phyloP scores from a whole-genome alignment of 1,140 invertebrate genomes.

The Polypedilum pembai region DNA sequence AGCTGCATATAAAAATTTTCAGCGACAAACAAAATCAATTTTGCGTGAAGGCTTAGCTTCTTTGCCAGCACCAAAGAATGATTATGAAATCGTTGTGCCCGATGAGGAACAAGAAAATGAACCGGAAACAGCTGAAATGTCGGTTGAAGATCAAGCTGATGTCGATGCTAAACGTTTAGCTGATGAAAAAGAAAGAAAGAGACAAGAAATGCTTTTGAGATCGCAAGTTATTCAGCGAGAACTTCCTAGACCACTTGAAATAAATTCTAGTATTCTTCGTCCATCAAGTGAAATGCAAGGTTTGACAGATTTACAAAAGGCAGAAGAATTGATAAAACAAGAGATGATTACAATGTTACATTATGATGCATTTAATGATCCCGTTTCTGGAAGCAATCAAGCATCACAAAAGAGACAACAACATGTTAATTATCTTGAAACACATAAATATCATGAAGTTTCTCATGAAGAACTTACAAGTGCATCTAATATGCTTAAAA shows the following conservation, averaged over 20 bases:
- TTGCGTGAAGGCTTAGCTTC: slow-evolving; percentile 66
- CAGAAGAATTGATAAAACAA: slow-evolving; percentile 93
- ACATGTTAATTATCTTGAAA: slow-evolving; percentile 63
- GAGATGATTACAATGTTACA: slow-evolving; percentile 96
- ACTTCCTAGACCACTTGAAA: slow-evolving; percentile 80
- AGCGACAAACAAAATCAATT: slow-evolving; percentile 65
- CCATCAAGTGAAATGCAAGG: slow-evolving; percentile 61
- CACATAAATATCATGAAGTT: slow-evolving; percentile 75
- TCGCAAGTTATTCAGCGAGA: slow-evolving; percentile 84
- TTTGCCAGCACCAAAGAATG: slow-evolving; percentile 87
- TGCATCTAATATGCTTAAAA: slow-evolving; percentile 60
- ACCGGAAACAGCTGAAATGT: slow-evolving; percentile 42
- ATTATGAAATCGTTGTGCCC: slow-evolving; percentile 97
- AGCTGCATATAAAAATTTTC: slow-evolving; percentile 51
- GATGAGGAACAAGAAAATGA: slow-evolving; percentile 66
- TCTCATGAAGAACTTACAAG: slow-evolving; percentile 59
- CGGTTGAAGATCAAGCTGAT: slow-evolving; percentile 82
- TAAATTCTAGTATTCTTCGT: slow-evolving; percentile 74
- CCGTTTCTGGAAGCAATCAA: slow-evolving; percentile 39
- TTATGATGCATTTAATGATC: slow-evolving; percentile 73
- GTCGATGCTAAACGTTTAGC: slow-evolving; percentile 58
- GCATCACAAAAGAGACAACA: slow-evolving; percentile 41
- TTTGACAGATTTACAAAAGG: slow-evolving; percentile 84
- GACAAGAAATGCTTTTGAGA: slow-evolving; percentile 65
- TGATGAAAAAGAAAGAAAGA: slow-evolving; percentile 35